phyloP scores from a whole-genome alignment of 1,140 invertebrate genomes.

The Latrodectus geometricus region DNA sequence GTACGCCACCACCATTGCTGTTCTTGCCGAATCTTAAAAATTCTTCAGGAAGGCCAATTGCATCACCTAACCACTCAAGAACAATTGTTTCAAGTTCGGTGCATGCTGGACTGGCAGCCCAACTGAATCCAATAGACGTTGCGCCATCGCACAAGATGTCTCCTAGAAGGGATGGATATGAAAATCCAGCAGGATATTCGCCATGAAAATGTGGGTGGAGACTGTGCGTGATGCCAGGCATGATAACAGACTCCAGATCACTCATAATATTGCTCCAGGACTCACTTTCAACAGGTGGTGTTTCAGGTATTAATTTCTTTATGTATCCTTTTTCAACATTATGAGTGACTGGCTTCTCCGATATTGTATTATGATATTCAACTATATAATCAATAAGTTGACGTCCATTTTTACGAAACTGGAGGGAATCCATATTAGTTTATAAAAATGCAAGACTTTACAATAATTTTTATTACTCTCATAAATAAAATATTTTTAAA shows the following conservation, averaged over 20 bases:
- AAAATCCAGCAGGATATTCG: constrained; percentile 97
- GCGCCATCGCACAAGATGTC: constrained; percentile 96
- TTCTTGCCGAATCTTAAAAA: background rate
- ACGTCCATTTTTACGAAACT: constrained; percentile 1
- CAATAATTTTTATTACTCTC: too few species aligned
- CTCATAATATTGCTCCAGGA: constrained; percentile 87
- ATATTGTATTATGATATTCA: constrained; percentile 75
- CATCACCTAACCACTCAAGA: constrained; percentile 88
- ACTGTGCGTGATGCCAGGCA: constrained; percentile 97
- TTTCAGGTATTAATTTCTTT: constrained; percentile 80
- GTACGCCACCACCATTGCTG: background rate
- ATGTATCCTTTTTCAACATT: constrained; percentile 66
- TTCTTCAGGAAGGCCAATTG: constrained; percentile 25
- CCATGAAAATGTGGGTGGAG: constrained; percentile 98
- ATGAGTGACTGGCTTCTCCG: constrained; percentile 66
- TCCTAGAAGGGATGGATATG: constrained; percentile 94
- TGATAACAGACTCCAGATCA: constrained; percentile 90
- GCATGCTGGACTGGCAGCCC: constrained; percentile 97
- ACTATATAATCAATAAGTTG: constrained; percentile 82
- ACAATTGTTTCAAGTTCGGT: constrained; percentile 98
- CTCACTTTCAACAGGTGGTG: constrained; percentile 85
- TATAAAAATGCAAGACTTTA: background rate
- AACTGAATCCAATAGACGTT: constrained; percentile 97
- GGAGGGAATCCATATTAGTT: background rate
- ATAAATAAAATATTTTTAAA: too few species aligned